These are phyloP conservation scores for Equus przewalskii DNA, from an alignment of 2,113 vertebrate genomes.

Conservation along the genomic window DNA sequence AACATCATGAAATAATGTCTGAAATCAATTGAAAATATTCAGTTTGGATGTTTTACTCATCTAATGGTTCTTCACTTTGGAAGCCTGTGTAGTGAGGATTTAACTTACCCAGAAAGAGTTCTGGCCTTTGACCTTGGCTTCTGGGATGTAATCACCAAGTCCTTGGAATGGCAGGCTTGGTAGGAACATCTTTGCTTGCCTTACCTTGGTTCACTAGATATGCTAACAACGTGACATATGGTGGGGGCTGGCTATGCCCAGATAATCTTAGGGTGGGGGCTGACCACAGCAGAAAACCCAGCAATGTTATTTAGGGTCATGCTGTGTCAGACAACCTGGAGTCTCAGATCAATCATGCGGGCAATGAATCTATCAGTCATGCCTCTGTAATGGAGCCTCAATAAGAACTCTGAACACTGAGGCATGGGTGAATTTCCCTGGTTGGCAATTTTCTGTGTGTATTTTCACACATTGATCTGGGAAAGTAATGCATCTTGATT, in stretches of 20 bases:
- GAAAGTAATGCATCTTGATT: background rate
- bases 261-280: background rate
- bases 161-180: background rate
- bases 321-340: background rate
- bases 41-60: background rate
- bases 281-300: background rate
- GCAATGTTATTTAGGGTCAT: background rate
- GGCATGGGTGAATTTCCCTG: background rate
- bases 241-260: background rate
- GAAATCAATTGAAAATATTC: background rate
- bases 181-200: background rate
- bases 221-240: background rate
- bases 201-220: background rate
- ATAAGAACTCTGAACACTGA: background rate
- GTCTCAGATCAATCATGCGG: background rate
- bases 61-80: background rate
- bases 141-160: background rate
- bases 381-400: accelerated
- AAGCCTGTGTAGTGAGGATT: background rate
- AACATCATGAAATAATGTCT: background rate
- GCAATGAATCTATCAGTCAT: no score
- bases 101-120: background rate
- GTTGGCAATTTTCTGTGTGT: background rate
- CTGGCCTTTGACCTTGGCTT: background rate
- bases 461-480: background rate